Base-by-base conservation (phyloP, 2,113 vertebrate species). In the Xiphophorus maculatus region DNA sequence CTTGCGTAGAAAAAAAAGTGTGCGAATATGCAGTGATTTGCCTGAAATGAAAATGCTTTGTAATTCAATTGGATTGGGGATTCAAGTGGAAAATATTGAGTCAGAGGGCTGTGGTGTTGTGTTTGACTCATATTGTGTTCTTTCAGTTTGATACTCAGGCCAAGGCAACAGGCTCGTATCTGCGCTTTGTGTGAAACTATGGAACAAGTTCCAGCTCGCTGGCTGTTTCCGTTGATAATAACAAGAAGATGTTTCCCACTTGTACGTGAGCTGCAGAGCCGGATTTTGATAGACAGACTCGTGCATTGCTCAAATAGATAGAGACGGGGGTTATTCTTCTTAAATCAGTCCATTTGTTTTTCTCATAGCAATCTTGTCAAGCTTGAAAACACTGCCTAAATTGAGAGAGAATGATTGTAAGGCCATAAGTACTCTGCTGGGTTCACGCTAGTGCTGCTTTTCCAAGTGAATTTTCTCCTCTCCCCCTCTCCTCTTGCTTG, bases 331-430 rank as follows among this genome's bases (percentile, higher is more conserved):
- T 85, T 86, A 81, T 77, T 85, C 77, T 84, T 79, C 58, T 68
- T 82, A 87, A 87, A 89, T 89, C 77, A 90, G 54, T 61, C 80
- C 69, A 87, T 91, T 90, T 89, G 74, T 93, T 78, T 87, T 76
- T 80, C 77, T 76, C 64, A 19, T 64, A 83, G 74, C 73, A 76
- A 79, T 87, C 68, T 80, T 86, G 85, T 90, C 88, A 85, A 72
- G 63, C 79, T 87, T 54, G 67, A 88, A 85, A 89, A 87, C 69
- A 71, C 65, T 60, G 51, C 67, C 75, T 32, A 88, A 88, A 91
- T 89, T 90, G 82, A 91, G 84, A 90, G 78, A 58, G 74, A 91
- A 88, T 76, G 81, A 80, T 81, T 69, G 69, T 80, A 81, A 71
- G 80, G 65, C 81, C 77, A 66, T 73, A 85, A 83, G 84, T 81